Base-by-base conservation (phyloP, 1,140 invertebrate genomes). In the Tetramorium alpestre region DNA sequence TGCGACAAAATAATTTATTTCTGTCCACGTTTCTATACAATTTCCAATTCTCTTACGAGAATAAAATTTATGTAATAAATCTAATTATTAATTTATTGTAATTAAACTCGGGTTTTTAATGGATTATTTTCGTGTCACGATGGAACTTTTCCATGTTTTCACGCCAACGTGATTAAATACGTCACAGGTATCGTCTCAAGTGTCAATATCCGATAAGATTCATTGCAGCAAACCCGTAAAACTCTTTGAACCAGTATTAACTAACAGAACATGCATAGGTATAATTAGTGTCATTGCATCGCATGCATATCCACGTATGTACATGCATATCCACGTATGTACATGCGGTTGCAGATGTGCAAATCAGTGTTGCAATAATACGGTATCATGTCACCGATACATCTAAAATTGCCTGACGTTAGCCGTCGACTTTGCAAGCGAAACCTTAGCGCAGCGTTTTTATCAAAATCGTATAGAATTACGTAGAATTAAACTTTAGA, bases 221-320 rank as follows among this genome's bases (percentile, higher is more conserved):
- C 7, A 11, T 81, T 56, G 13, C 64, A 33, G 38, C 22, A 38
- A 70, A 80, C 47, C 22, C 4, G 18, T 25, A 41, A 81, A 81
- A 69, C 22, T 70, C 1, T 33, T n/a, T 22, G 6, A 81, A 81
- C 33, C 38, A 11, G 65, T 81, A 81, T 81, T 70, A 81, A 2
- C 0, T 25, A 81, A 81, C 16, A 56, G 11, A 4, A 80, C 2
- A 56, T 69, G 18, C 10, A 58, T 33, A 33, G 10, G 28, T 58
- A 33, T 69, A 41, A 70, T 25, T n/a, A 51, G 10, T 81, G 22
- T 69, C n/a, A 25, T 69, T 70, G 16, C 5, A 25, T 22, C 0
- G 16, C 5, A 0, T 4, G 22, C 0, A 60, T 67, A 65, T 38
- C 13, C 22, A 49, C 6, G 5, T n/a, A 11, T 22, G 22, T n/a